These are phyloP conservation scores for Condylura cristata DNA, from an alignment of 2,113 vertebrate species.

Conservation along the genomic window DNA sequence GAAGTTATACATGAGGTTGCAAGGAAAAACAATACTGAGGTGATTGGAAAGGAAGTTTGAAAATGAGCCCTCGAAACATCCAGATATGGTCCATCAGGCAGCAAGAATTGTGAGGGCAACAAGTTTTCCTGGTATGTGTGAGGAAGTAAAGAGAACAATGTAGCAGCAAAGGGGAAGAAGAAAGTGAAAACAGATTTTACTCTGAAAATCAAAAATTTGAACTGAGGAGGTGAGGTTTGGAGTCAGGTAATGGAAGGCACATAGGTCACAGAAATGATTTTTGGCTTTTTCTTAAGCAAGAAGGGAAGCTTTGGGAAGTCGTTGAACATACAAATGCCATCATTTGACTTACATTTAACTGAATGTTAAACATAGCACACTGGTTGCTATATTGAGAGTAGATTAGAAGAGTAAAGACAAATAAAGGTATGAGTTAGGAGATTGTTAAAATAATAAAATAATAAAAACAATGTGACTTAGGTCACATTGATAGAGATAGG, in stretches of 20 bases:
- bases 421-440: neutral
- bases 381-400: neutral
- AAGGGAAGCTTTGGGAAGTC: neutral
- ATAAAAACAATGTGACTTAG: no score
- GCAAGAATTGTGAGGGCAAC: neutral
- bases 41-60: neutral
- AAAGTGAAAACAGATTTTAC: neutral
- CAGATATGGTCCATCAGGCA: neutral
- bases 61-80: neutral
- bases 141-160: neutral
- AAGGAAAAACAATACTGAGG: neutral
- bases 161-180: no score
- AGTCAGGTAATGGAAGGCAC: neutral
- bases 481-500: neutral
- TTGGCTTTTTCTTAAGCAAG: neutral
- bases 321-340: neutral
- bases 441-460: conserved; percentile 10
- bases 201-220: no score
- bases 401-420: neutral
- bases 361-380: neutral
- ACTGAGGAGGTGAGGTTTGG: neutral
- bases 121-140: rapidly evolving
- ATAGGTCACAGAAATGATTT: neutral
- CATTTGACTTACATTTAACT: neutral
- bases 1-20: neutral